Evolutionary conservation across 1,140 invertebrate genomes (phyloP).

Genomic region (Platyscapa corneri): DNA sequence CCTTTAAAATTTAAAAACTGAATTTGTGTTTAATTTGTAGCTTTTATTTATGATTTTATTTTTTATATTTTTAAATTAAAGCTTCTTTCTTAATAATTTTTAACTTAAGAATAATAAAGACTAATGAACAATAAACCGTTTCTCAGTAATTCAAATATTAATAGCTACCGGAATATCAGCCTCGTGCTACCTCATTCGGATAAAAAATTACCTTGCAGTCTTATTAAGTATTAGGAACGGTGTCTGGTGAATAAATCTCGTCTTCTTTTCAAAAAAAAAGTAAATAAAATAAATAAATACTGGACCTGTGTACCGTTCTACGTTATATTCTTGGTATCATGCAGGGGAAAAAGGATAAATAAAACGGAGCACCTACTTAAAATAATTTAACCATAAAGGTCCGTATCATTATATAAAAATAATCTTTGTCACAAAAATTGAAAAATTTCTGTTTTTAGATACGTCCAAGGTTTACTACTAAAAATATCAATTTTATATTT

Average conservation of each 20-base stretch:
- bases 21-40: too few species aligned
- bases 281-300: too few species aligned
- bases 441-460: background rate
- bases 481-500: too few species aligned
- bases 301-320: background rate
- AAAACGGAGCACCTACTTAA: background rate
- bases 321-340: background rate
- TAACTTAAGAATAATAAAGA: background rate
- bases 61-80: background rate
- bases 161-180: constrained; percentile 1
- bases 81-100: background rate
- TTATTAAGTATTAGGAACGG: constrained; percentile 15
- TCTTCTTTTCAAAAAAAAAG: background rate
- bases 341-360: background rate
- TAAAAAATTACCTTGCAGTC: background rate
- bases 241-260: background rate
- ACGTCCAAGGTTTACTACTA: too few species aligned
- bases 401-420: background rate
- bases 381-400: background rate
- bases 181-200: background rate
- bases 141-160: background rate
- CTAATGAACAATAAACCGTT: background rate
- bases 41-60: background rate
- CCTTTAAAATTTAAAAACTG: background rate
- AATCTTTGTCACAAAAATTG: background rate